Conservation (phyloP, 2,888 invertebrate species). For the Leucozona laternaria region DNA sequence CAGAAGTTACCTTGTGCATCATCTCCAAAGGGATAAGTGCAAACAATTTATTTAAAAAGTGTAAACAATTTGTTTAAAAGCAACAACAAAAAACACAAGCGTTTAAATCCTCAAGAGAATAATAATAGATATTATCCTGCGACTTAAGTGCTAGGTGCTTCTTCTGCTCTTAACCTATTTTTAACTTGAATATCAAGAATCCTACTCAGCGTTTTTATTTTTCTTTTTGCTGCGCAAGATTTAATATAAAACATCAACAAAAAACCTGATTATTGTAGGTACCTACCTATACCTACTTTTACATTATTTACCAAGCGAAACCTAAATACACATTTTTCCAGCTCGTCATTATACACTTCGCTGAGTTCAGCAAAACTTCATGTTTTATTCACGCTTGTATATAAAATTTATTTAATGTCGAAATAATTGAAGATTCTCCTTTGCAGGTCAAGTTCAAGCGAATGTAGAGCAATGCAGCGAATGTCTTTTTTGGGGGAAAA, state of each 20-base stretch:
- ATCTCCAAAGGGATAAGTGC: no score
- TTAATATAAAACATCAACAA: no score
- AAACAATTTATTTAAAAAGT: neutral
- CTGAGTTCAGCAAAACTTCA: neutral
- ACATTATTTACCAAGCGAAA: neutral
- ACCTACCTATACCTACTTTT: no score
- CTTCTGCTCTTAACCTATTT: neutral
- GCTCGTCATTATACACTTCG: neutral
- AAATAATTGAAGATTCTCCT: slow-evolving; percentile 11
- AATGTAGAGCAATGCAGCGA: slow-evolving; percentile 40
- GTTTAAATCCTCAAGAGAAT: neutral
- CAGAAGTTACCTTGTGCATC: no score
- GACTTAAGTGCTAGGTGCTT: neutral
- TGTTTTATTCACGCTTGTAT: neutral
- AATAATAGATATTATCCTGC: no score
- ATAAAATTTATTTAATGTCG: neutral
- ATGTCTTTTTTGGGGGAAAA: neutral
- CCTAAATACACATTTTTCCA: neutral
- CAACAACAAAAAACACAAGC: neutral
- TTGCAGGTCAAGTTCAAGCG: slow-evolving; percentile 50
- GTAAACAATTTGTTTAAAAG: neutral
- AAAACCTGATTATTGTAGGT: no score
- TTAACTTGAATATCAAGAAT: neutral
- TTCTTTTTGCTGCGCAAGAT: no score
- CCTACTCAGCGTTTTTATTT: neutral